Evolutionary conservation across 2,113 vertebrate genomes (phyloP).

Genomic region (Perognathus longimembris): DNA sequence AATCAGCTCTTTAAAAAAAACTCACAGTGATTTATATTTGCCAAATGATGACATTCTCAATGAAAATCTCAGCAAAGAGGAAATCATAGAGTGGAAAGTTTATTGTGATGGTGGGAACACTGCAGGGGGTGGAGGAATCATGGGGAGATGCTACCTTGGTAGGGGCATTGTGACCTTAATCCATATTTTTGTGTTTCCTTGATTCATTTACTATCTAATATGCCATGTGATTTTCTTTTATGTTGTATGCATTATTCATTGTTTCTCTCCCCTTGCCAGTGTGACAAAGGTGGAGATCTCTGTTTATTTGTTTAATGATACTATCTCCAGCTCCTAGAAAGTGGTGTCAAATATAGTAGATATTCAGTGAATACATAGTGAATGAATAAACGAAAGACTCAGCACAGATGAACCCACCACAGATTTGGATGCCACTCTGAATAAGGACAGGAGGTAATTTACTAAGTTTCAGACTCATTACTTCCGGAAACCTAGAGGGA

Average conservation of each 20-base stretch:
- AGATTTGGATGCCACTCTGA: neutral
- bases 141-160: neutral
- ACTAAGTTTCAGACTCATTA: neutral
- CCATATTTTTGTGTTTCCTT: neutral
- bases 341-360: neutral
- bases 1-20: neutral
- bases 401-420: neutral
- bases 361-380: neutral
- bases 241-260: neutral
- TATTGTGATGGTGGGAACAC: neutral
- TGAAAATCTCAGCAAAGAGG: conserved; percentile 16
- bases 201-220: neutral
- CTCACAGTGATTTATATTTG: conserved; percentile 65
- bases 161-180: neutral
- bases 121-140: neutral
- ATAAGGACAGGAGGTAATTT: neutral
- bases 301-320: neutral
- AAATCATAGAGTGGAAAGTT: neutral
- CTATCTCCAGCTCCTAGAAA: neutral
- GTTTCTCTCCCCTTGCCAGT: neutral
- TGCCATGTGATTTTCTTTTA: neutral
- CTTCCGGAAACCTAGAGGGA: neutral
- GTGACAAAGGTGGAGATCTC: neutral
- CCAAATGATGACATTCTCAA: conserved; percentile 60
- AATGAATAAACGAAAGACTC: neutral